Evolutionary conservation across 2,113 vertebrate genomes (phyloP).

Genomic region (Neotoma lepida): DNA sequence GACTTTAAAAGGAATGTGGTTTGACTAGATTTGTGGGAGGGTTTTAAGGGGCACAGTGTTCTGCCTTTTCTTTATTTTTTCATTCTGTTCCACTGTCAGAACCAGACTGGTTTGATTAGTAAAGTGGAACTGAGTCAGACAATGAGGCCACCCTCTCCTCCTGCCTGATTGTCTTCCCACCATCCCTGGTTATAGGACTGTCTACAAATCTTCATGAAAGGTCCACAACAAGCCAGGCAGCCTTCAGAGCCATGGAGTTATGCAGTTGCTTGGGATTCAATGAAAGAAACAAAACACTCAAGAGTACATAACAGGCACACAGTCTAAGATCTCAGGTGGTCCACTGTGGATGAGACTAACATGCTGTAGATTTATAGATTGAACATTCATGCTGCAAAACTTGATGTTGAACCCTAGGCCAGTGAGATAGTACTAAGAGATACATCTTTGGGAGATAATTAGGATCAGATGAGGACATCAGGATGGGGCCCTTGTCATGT

Average conservation of each 20-base stretch:
- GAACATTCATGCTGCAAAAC: background rate
- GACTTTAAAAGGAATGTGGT: conserved; percentile 30
- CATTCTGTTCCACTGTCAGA: background rate
- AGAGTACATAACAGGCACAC: background rate
- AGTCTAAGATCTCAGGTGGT: background rate
- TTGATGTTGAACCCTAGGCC: background rate
- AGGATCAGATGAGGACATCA: background rate
- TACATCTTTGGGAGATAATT: background rate
- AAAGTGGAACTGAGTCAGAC: background rate
- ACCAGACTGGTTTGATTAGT: background rate
- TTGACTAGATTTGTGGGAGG: background rate
- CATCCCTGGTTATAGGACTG: accelerated
- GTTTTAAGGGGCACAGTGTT: background rate
- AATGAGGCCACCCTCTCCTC: background rate
- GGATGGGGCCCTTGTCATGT: background rate
- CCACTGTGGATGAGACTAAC: background rate
- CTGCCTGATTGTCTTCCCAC: background rate
- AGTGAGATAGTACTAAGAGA: background rate
- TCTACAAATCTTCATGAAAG: background rate
- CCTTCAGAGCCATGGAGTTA: background rate
- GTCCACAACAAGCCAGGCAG: background rate
- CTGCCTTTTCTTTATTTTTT: background rate
- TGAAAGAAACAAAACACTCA: background rate
- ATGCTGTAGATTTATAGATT: background rate
- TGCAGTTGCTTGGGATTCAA: background rate